phyloP scores from a whole-genome alignment of 2,113 vertebrate species.

The Neotoma lepida region DNA sequence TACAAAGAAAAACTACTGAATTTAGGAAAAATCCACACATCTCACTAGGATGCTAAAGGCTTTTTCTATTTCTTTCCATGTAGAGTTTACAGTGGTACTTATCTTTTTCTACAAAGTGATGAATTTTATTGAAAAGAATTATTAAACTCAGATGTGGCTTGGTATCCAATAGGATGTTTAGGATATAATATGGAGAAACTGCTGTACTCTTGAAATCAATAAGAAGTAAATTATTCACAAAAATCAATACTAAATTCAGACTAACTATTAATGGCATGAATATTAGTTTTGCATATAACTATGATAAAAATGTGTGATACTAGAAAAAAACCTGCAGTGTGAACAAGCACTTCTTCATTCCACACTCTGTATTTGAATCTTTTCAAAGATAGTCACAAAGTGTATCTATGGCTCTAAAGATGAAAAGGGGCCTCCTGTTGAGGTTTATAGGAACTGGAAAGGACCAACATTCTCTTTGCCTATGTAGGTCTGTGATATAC shows the following conservation, averaged over 20 bases:
- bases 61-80: neutral
- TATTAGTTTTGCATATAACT: slow-evolving; percentile 51
- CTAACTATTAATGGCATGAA: slow-evolving; percentile 46
- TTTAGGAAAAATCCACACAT: neutral
- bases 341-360: slow-evolving; percentile 42
- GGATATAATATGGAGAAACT: slow-evolving; percentile 57
- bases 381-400: neutral
- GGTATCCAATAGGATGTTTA: slow-evolving; percentile 30
- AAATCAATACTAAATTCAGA: slow-evolving; percentile 65
- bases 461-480: neutral
- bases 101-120: slow-evolving; percentile 56
- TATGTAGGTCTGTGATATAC: neutral
- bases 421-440: neutral
- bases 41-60: neutral
- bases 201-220: slow-evolving; percentile 27
- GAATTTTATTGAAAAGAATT: slow-evolving; percentile 64
- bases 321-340: neutral
- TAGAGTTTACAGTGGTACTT: neutral
- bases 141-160: slow-evolving; percentile 51
- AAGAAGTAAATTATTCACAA: slow-evolving; percentile 66
- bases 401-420: neutral
- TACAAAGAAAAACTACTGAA: slow-evolving; percentile 44
- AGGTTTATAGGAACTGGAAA: neutral
- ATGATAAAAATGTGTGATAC: slow-evolving; percentile 16
- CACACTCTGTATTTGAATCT: slow-evolving; percentile 29